Conservation (phyloP, 2,113 vertebrate genomes). For the Columba livia region DNA sequence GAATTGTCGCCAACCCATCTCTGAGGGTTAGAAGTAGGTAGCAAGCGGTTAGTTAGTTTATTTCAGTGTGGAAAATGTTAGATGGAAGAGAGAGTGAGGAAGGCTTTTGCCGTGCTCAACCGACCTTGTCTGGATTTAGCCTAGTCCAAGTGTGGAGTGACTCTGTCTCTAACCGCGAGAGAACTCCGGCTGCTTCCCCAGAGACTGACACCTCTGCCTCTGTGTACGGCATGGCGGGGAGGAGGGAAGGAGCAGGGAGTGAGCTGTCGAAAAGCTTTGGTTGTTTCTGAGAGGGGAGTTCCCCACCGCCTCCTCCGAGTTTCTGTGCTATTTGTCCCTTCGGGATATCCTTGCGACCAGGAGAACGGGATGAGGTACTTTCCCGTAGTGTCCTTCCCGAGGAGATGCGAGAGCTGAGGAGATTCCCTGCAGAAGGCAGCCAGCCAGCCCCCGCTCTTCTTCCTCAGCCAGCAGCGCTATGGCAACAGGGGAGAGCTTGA, state of each 20-base stretch:
- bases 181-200: neutral
- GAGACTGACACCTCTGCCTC: neutral
- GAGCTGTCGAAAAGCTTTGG: neutral
- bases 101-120: neutral
- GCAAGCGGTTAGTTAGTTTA: neutral
- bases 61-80: neutral
- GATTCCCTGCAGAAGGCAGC: slow-evolving; percentile 39
- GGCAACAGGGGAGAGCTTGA: slow-evolving; percentile 62
- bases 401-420: slow-evolving; percentile 31
- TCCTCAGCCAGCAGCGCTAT: slow-evolving; percentile 49
- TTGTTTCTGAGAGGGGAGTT: neutral
- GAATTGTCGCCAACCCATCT: neutral
- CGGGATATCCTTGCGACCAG: neutral
- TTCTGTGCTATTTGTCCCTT: neutral
- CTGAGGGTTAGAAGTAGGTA: neutral
- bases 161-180: neutral
- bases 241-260: neutral
- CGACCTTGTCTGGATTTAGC: neutral
- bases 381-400: neutral
- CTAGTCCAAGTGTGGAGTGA: neutral
- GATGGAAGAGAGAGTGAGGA: neutral
- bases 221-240: neutral
- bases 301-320: neutral
- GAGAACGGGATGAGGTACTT: neutral
- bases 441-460: slow-evolving; percentile 1